Conservation (phyloP, 2,797 vertebrate genomes). For the Thaleichthys pacificus region DNA sequence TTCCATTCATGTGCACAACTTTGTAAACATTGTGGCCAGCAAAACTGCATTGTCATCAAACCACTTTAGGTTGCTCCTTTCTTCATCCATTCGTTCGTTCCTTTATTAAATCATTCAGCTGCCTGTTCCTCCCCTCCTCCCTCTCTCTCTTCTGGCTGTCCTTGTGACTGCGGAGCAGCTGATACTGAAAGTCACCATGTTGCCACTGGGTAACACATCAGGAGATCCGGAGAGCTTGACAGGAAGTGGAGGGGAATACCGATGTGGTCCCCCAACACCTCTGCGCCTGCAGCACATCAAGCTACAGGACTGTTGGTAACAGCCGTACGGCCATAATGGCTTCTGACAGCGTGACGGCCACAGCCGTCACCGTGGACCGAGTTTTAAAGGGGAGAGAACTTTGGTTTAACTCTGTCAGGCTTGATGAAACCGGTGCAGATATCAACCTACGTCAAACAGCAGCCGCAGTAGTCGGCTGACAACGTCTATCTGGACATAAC, state of each 20-base stretch:
- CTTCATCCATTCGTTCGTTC: background rate
- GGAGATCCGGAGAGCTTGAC: slow-evolving; percentile 47
- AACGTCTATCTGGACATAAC: background rate
- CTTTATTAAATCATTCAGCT: background rate
- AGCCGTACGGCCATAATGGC: background rate
- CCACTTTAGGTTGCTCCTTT: slow-evolving; percentile 7
- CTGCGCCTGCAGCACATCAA: background rate
- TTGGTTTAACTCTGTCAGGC: background rate
- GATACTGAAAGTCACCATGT: slow-evolving; percentile 33
- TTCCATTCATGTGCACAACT: background rate
- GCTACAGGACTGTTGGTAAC: background rate
- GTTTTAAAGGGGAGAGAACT: background rate
- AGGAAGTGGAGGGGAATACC: slow-evolving; percentile 40
- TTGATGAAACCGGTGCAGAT: background rate
- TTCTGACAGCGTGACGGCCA: slow-evolving; percentile 10
- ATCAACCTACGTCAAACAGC: background rate
- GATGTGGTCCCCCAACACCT: slow-evolving; percentile 33
- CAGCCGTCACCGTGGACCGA: background rate
- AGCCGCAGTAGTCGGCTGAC: background rate
- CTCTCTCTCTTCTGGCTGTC: background rate
- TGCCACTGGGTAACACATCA: slow-evolving; percentile 40
- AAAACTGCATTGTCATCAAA: background rate
- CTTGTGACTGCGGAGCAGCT: slow-evolving; percentile 18
- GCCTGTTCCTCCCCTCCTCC: background rate
- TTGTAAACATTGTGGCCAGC: slow-evolving; percentile 20